Evolutionary conservation across 2,797 vertebrate genomes (phyloP), one percentile per base, ranked within the genome.

Genomic region (Sitta carolinensis): DNA sequence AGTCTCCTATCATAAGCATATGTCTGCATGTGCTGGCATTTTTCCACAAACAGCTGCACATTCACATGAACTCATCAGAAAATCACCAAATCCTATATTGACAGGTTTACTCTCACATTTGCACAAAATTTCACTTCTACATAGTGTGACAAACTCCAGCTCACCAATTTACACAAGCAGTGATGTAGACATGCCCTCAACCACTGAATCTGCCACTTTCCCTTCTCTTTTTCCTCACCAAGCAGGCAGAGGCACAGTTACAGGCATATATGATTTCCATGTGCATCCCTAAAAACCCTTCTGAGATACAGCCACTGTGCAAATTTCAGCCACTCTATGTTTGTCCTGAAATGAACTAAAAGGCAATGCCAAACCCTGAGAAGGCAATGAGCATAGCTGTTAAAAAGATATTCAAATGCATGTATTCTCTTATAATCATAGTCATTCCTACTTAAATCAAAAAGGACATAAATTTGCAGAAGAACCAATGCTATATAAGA

Each of bases 401-500:
- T 93, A 78, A 86, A 85, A 88, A 92, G 79, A 89, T 96, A 93
- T 86, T 94, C 87, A 92, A 92, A 94, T 93, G 51, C 52, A 66
- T 25, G 30, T 64, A 64, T 68, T 92, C 81, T 68, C 67, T 86
- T 75, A 76, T 50, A 90, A 93, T 72, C 84, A 91, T 4, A 85
- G 84, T 90, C 81, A 88, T 74, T 94, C 84, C 66, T 66, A 26
- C 38, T 81, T 91, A 95, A 90, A 91, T 84, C 84, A 69, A 73
- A 88, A 89, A 61, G 66, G 69, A 84, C 58, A 82, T 73, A 79
- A 68, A 63, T 73, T 69, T 90, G 58, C 67, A 69, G 51, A 85
- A 77, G 47, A 84, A 88, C 15, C 30, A 77, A 89, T 79, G 55
- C 43, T 45, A 87, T 85, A 54, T 57, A 87, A 61, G n/a, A 96